A percentile compares a stretch with the other conserved stretches of the same genome.
phyloP scores from a whole-genome alignment of 2,113 vertebrate species.

The Siniperca chuatsi region DNA sequence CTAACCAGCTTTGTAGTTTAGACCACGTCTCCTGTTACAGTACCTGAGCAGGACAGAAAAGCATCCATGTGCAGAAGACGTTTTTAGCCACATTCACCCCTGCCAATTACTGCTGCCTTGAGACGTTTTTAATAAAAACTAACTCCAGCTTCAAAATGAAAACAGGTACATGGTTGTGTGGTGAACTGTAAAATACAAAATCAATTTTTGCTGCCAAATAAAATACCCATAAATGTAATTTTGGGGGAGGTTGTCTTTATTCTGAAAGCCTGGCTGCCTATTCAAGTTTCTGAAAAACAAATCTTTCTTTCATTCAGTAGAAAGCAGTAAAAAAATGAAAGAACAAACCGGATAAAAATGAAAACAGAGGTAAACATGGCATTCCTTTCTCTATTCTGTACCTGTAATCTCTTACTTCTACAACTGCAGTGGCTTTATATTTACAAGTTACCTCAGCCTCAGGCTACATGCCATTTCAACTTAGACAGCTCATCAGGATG shows the following conservation, averaged over 20 bases:
- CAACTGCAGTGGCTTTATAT: conserved; percentile 26
- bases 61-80: conserved; percentile 62
- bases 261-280: not conserved
- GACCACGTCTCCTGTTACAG: conserved; percentile 62
- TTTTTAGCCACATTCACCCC: conserved; percentile 58
- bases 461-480: conserved; percentile 50
- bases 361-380: conserved; percentile 18
- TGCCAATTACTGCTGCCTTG: conserved; percentile 47
- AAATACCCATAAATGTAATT: conserved; percentile 10
- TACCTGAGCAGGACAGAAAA: conserved; percentile 54
- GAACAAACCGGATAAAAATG: not conserved
- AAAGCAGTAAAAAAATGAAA: conserved; percentile 6
- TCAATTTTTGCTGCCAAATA: conserved; percentile 44
- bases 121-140: conserved; percentile 54
- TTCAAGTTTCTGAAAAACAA: not conserved
- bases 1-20: conserved; percentile 49
- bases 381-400: not conserved
- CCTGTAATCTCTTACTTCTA: conserved; percentile 7
- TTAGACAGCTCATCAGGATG: conserved; percentile 59
- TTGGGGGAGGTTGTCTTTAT: conserved; percentile 8
- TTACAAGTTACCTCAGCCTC: conserved; percentile 43
- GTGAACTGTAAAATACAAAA: conserved; percentile 39
- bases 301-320: not conserved
- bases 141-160: conserved; percentile 33
- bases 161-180: conserved; percentile 18